Evolutionary conservation across 2,888 invertebrate genomes (phyloP), one percentile per base, ranked within the genome.

Genomic region (Trisateles emortualis): DNA sequence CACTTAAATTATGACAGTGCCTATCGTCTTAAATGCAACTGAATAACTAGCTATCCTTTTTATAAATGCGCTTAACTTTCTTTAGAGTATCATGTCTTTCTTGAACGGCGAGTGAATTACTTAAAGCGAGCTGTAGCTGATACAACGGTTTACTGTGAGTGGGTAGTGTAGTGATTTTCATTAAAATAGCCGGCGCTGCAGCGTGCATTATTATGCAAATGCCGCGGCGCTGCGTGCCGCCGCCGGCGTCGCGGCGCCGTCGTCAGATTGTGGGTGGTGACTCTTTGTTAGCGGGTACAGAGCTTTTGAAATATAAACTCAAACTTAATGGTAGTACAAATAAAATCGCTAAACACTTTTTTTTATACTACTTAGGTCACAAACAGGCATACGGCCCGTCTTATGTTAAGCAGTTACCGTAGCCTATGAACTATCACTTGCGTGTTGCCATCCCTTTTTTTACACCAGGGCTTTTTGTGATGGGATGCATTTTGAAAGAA

Each of bases 151-250:
- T 57, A 61, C 58, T 59, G 56, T 61, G 35, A 30, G 51, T 41
- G 32, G 41, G 41, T 53, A 66, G 56, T 57, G 59, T 70, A 76
- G 81, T 75, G 75, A 82, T 80, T 86, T 83, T 86, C 82, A 86
- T 86, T 81, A 87, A 26, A 87, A 83, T 84, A 76, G 75, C 78
- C 68, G 63, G 66, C 53, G 72, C 68, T 77, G 79, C 79, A 73
- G 69, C 59, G 68, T 75, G 80, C 79, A 83, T 84, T 86, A 83
- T 87, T 81, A 87, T 87, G 87, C 77, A 84, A 87, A 88, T 83
- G 70, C 59, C 57, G 55, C 68, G 63, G 52, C 70, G 72, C 64
- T 64, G 36, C 52, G 66, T 57, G 68, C 9, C 58, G 72, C 76
- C 68, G 65, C 54, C 70, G 70, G 69, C 76, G 71, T 50, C 65